phyloP scores from a whole-genome alignment of 2,797 vertebrate species.

The Hippoglossus hippoglossus region DNA sequence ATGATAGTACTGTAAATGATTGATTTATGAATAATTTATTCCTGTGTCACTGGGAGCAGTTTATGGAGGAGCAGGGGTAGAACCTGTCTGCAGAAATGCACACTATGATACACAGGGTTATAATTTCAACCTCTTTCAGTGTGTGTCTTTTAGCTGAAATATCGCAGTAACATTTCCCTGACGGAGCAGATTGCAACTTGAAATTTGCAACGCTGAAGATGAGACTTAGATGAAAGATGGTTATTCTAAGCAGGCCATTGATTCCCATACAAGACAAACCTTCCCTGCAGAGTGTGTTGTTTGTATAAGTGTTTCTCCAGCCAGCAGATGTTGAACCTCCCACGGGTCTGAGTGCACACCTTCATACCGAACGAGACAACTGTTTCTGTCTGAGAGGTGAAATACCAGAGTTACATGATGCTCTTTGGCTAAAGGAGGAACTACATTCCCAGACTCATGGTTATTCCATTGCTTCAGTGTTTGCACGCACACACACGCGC shows the following conservation, averaged over 20 bases:
- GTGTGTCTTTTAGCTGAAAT: conserved; percentile 44
- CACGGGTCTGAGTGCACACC: conserved; percentile 38
- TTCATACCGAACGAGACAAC: conserved; percentile 48
- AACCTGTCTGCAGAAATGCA: conserved; percentile 30
- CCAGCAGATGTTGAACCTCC: conserved; percentile 58
- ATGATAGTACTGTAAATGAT: conserved; percentile 19
- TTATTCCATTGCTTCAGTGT: conserved; percentile 33
- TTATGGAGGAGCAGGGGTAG: conserved; percentile 27
- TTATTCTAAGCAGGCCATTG: conserved; percentile 49
- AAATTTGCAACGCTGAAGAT: conserved; percentile 50
- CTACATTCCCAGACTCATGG: conserved; percentile 55
- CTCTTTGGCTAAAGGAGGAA: conserved; percentile 42
- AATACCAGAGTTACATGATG: conserved; percentile 49
- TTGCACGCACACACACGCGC: not conserved
- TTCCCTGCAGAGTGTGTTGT: conserved; percentile 42
- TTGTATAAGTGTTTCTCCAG: conserved; percentile 65
- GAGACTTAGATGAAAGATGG: conserved; percentile 52
- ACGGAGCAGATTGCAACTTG: conserved; percentile 44
- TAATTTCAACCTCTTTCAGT: conserved; percentile 29
- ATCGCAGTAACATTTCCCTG: conserved; percentile 59
- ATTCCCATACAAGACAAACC: conserved; percentile 54
- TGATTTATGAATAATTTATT: conserved; percentile 35
- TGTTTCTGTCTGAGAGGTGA: conserved; percentile 50
- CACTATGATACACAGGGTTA: conserved; percentile 15
- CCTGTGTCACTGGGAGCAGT: conserved; percentile 4